Percentiles rank a stretch among this genome's conserved stretches.
Conservation (phyloP, 2,888 invertebrate genomes). For the Nesidiocoris tenuis region DNA sequence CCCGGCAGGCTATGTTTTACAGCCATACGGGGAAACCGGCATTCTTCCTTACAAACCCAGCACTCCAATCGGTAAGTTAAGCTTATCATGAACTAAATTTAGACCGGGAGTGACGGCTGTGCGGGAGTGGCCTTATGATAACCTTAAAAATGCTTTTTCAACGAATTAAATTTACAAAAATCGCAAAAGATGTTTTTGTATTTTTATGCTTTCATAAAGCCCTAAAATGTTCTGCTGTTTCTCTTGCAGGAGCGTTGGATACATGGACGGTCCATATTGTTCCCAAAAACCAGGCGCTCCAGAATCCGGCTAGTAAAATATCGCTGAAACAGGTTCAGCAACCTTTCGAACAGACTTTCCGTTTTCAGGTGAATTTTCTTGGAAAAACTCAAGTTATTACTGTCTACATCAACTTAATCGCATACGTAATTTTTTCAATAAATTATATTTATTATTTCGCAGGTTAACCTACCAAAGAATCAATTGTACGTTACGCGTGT, state of each 20-base stretch:
- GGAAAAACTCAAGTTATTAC: not conserved
- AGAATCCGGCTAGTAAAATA: constrained; percentile 48
- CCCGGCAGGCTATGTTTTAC: constrained; percentile 65
- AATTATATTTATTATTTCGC: constrained; percentile 50
- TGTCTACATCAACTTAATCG: too few relatives aligned
- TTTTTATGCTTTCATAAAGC: too few relatives aligned
- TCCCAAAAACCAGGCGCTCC: constrained; percentile 54
- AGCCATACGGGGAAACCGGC: constrained; percentile 63
- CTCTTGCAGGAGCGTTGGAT: constrained; percentile 55
- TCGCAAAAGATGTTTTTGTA: too few relatives aligned
- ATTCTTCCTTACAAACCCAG: constrained; percentile 70
- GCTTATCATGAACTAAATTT: too few relatives aligned
- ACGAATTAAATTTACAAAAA: too few relatives aligned
- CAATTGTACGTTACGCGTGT: constrained; percentile 76
- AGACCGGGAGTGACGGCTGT: too few relatives aligned
- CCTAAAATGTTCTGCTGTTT: too few relatives aligned
- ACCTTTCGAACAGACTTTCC: constrained; percentile 57
- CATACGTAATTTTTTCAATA: too few relatives aligned
- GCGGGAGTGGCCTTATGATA: too few relatives aligned
- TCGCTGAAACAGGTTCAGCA: constrained; percentile 50
- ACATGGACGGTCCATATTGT: constrained; percentile 58
- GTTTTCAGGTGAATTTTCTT: constrained; percentile 48
- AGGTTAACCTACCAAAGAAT: constrained; percentile 74
- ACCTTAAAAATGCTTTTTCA: too few relatives aligned
- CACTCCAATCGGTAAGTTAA: constrained; percentile 65